These are phyloP conservation scores for Drosophila austrosaltans DNA, from an alignment of 2,888 invertebrate genomes.

Conservation along the genomic window DNA sequence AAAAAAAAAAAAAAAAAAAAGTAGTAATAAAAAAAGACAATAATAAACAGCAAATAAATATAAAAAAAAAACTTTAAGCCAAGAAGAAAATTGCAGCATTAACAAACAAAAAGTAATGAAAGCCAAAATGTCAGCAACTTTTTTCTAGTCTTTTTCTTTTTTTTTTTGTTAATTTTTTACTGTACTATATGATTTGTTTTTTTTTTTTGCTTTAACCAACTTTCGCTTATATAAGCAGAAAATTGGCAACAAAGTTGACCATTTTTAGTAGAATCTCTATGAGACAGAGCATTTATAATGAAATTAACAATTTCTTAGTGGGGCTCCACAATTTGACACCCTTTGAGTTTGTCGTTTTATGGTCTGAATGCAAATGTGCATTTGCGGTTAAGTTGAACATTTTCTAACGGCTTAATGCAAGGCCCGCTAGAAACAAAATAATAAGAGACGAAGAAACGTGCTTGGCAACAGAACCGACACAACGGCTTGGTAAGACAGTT, in stretches of 20 bases:
- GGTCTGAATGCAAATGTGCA: conserved; percentile 54
- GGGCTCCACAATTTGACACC: conserved; percentile 61
- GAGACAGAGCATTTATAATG: conserved; percentile 61
- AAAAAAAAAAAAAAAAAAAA: conserved; percentile 55
- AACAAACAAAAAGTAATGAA: conserved; percentile 65
- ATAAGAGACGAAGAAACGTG: conserved; percentile 64
- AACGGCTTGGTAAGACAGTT: conserved; percentile 23
- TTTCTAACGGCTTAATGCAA: conserved; percentile 73
- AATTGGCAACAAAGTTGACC: conserved; percentile 44
- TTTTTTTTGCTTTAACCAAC: conserved; percentile 54
- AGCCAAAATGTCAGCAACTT: conserved; percentile 73
- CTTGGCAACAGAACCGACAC: conserved; percentile 66
- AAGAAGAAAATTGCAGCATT: conserved; percentile 71
- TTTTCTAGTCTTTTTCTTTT: conserved; percentile 40
- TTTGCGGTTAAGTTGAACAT: conserved; percentile 62
- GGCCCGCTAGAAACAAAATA: conserved; percentile 65
- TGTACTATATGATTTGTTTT: conserved; percentile 22
- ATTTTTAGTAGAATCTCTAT: conserved; percentile 23
- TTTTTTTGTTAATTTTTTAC: conserved; percentile 3
- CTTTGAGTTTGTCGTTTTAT: conserved; percentile 39
- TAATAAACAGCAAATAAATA: conserved; percentile 40
- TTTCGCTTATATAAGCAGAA: conserved; percentile 78
- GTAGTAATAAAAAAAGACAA: conserved; percentile 35
- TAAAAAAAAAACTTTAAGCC: conserved; percentile 35
- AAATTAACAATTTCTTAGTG: conserved; percentile 58